A percentile compares a stretch with the other conserved stretches of the same genome.
Conservation (phyloP, 2,797 vertebrate genomes). For the Enteromius mattozi region DNA sequence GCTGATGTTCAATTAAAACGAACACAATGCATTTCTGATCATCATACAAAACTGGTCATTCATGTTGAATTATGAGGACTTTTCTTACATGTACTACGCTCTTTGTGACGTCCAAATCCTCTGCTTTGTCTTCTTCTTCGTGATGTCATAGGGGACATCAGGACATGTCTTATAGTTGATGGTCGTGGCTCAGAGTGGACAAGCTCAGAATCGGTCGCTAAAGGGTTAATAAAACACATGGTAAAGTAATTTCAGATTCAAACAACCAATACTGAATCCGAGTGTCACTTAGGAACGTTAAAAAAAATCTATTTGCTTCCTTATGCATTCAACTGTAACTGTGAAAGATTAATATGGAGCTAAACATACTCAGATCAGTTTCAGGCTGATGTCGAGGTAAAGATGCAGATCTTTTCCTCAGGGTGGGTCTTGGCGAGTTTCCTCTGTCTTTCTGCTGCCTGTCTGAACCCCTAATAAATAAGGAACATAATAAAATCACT, state of each 20-base stretch:
- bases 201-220: constrained; percentile 58
- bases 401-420: constrained; percentile 65
- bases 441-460: constrained; percentile 44
- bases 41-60: background rate
- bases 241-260: background rate
- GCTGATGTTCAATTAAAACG: constrained; percentile 12
- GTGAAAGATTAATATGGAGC: background rate
- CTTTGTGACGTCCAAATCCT: constrained; percentile 52
- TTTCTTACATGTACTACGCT: constrained; percentile 72
- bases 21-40: background rate
- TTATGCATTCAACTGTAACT: background rate
- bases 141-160: constrained; percentile 16
- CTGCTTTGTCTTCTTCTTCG: background rate
- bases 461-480: constrained; percentile 32
- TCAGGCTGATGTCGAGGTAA: constrained; percentile 60
- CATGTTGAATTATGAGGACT: background rate
- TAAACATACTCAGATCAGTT: constrained; percentile 72
- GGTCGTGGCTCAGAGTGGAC: background rate
- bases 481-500: background rate
- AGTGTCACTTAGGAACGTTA: background rate
- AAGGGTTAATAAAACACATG: constrained; percentile 10
- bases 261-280: background rate
- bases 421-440: background rate
- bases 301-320: background rate
- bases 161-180: constrained; percentile 63